Evolutionary conservation across 2,797 vertebrate genomes (phyloP), one percentile per base, ranked within the genome.

Genomic region (Hephaestus fuliginosus): DNA sequence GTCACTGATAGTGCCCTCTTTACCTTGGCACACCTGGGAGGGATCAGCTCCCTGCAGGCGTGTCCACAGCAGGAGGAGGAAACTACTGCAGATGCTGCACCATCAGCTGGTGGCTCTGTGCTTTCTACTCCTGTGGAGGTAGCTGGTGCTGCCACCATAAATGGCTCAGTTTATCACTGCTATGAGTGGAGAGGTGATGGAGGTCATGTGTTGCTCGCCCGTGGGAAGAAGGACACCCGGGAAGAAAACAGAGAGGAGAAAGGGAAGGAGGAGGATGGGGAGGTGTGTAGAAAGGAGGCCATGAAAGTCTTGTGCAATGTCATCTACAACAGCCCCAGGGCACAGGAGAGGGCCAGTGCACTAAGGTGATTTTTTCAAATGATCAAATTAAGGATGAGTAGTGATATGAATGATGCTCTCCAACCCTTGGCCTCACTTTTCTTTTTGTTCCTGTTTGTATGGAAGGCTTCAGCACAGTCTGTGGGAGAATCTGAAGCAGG

Each of bases 241-340:
- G 61, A 80, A 41, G 80, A 82, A 10, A 64, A 76, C 62, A 74
- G 52, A 20, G 78, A 93, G n/a, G 90, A 92, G 33, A 82, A 91
- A 12, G 52, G 63, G 7, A 92, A 92, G 5, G 94, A 92, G 17
- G 95, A 95, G 2, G 95, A 94, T 11, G 90, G 88, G 0, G 91
- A 91, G 39, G 57, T 84, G 65, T 94, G 90, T 49, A 93, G 80
- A 69, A 95, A 91, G 81, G 94, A 96, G 77, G 95, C 95, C 36
- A 67, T 96, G 58, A 95, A 96, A 76, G 78, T 91, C 58, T 81
- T 95, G 72, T 96, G 94, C 67, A 96, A 96, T 74, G 78, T 95
- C 51, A 87, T 95, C 76, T 95, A 95, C 88, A 95, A 96, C 93
- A 95, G 94, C 80, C 78, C 90, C 20, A 85, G 33, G 68, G 95